Percentiles rank a stretch among this genome's conserved stretches.
phyloP scores from a whole-genome alignment of 2,797 vertebrate species.

The Staurois parvus region DNA sequence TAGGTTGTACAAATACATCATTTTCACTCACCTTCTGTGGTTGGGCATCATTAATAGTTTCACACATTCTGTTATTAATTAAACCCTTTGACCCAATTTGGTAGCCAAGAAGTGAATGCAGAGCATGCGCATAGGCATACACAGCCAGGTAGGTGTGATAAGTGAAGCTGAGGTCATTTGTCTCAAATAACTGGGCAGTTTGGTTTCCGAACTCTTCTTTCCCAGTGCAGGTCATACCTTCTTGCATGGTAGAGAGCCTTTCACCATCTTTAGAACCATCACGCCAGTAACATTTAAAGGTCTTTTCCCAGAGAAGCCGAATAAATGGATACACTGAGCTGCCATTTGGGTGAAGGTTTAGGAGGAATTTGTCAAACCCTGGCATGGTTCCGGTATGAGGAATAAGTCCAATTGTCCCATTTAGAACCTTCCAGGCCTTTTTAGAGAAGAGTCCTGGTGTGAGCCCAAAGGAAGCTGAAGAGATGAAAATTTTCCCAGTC shows the following conservation, averaged over 20 bases:
- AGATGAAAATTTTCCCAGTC: constrained; percentile 38
- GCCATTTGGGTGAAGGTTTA: constrained; percentile 3
- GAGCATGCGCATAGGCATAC: too few species aligned
- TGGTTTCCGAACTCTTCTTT: constrained; percentile 1
- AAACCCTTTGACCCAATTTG: neutral
- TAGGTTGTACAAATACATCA: too few species aligned
- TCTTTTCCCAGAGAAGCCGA: neutral
- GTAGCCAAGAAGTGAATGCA: constrained; percentile 5
- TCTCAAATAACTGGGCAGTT: constrained; percentile 22
- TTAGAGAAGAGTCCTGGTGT: too few species aligned
- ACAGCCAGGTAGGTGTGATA: constrained; percentile 6
- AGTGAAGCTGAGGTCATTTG: constrained; percentile 45
- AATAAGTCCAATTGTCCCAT: constrained; percentile 26
- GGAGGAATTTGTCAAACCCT: constrained; percentile 18
- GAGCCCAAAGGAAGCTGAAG: constrained; percentile 39
- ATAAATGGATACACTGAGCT: constrained; percentile 19
- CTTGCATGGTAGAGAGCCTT: neutral
- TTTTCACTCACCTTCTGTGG: too few species aligned
- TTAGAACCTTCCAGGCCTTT: too few species aligned
- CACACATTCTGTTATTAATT: neutral
- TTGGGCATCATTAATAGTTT: too few species aligned
- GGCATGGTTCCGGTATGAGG: constrained; percentile 51
- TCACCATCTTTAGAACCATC: neutral
- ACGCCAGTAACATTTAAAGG: constrained; percentile 19
- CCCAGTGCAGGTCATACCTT: neutral